Percentiles rank a stretch among this genome's conserved stretches.
Conservation (phyloP, 1,140 invertebrate genomes). For the Papilio glaucus region DNA sequence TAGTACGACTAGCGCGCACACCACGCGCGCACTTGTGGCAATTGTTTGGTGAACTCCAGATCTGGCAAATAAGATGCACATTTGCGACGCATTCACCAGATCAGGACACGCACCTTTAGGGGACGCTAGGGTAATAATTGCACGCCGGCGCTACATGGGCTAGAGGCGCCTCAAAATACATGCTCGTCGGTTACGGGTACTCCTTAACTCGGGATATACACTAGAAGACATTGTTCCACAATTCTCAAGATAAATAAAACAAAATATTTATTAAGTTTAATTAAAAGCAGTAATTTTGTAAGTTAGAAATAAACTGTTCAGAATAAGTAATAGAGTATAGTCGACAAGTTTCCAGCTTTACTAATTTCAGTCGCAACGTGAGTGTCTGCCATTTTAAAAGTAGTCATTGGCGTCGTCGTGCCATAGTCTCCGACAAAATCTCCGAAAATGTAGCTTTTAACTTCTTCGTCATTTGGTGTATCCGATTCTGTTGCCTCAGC, state of each 20-base stretch:
- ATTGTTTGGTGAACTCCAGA: too few species aligned
- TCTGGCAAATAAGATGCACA: too few species aligned
- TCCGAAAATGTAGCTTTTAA: background rate
- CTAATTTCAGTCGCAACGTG: background rate
- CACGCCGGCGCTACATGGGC: too few species aligned
- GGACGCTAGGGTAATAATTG: too few species aligned
- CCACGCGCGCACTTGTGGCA: too few species aligned
- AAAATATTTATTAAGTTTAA: background rate
- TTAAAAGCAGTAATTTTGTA: background rate
- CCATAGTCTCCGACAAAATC: background rate
- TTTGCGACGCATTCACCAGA: too few species aligned
- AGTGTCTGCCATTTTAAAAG: background rate
- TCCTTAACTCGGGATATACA: too few species aligned
- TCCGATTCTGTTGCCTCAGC: background rate
- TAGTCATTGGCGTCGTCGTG: background rate
- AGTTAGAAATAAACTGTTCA: background rate
- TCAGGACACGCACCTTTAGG: too few species aligned
- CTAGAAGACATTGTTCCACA: too few species aligned
- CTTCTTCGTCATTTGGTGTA: background rate
- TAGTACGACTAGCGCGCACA: too few species aligned
- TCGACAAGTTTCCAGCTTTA: conserved; percentile 10
- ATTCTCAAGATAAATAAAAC: background rate
- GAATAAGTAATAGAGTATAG: conserved; percentile 22
- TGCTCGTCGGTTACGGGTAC: too few species aligned
- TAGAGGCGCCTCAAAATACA: too few species aligned